Conservation (phyloP, 1,140 invertebrate genomes). For the Achroia grisella region DNA sequence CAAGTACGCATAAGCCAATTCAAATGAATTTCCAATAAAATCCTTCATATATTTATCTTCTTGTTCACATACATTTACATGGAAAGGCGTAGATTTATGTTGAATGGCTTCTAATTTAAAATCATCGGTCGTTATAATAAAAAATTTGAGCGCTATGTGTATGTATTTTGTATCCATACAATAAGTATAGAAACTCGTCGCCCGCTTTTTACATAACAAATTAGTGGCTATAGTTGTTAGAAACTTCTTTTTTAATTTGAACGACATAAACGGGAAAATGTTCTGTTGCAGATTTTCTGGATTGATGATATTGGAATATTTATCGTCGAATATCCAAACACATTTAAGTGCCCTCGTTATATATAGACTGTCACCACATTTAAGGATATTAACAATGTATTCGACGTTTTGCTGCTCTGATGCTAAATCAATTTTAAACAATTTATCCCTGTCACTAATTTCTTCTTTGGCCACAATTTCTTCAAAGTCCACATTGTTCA, state of each 20-base stretch:
- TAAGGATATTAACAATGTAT: constrained; percentile 8
- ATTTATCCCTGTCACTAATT: constrained; percentile 3
- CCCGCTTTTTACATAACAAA: constrained; percentile 3
- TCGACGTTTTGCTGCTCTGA: constrained; percentile 4
- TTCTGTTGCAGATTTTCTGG: constrained; percentile 8
- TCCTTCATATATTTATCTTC: constrained; percentile 3
- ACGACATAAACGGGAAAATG: constrained; percentile 14
- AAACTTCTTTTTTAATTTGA: constrained; percentile 10
- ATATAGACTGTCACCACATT: constrained; percentile 10
- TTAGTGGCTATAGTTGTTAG: constrained; percentile 1
- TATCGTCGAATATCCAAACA: constrained; percentile 8
- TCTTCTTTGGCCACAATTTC: constrained; percentile 1
- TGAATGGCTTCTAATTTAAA: constrained; percentile 19
- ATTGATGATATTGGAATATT: constrained; percentile 6
- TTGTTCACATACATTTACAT: neutral
- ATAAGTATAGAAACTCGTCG: constrained; percentile 5
- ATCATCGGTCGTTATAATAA: constrained; percentile 8
- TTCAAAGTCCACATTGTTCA: constrained; percentile 1
- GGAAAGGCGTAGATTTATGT: neutral
- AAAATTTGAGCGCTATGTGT: constrained; percentile 6
- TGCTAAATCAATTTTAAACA: constrained; percentile 11
- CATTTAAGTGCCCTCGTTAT: constrained; percentile 10
- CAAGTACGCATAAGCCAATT: constrained; percentile 13
- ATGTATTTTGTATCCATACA: neutral
- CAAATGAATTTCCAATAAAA: constrained; percentile 22